Evolutionary conservation across 2,113 vertebrate genomes (phyloP), one percentile per base, ranked within the genome.

Genomic region (Regulus satrapa): DNA sequence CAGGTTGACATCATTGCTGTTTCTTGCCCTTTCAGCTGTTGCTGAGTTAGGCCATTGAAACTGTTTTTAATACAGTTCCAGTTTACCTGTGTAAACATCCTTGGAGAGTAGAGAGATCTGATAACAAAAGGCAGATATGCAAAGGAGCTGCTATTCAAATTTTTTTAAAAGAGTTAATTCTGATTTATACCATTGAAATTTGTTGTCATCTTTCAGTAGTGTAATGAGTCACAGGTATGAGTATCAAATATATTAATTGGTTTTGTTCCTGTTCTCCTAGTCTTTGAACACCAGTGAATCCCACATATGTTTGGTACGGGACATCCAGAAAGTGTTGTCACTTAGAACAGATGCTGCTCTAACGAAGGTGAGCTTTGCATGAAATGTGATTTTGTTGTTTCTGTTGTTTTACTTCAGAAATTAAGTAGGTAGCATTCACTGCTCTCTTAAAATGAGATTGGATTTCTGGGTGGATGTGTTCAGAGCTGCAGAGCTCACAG

Each of bases 281-380:
- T 97, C 98, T 78, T 97, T 99, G 95, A 98, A 98, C 96, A 98
- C 98, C 52, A 97, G 97, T 82, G 99, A 99, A 95, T 90, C 98
- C 94, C 98, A 99, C 4, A 29, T 99, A 64, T 99, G 99, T 95
- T 98, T 99, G 97, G 95, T 99, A 87, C 98, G 99, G 90, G 99
- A 99, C 59, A 46, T 99, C 85, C 98, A 98, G 92, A 98, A 98
- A 83, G 98, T 96, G 40, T 95, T 99, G 92, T 97, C 98, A 18
- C 98, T 99, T 71, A 98, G 98, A 95, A 97, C 99, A 89, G 99
- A 99, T 85, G 98, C 97, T 8, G 97, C 98, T 11, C 38, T 99
- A 89, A 99, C 99, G 92, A 99, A 99, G 99, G 99, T 99, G 97
- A 98, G 97, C 28, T 74, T 46, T 52, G 29, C 1, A 4, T 74